phyloP scores from a whole-genome alignment of 2,888 invertebrate genomes.

The Drosophila vallismaia region DNA sequence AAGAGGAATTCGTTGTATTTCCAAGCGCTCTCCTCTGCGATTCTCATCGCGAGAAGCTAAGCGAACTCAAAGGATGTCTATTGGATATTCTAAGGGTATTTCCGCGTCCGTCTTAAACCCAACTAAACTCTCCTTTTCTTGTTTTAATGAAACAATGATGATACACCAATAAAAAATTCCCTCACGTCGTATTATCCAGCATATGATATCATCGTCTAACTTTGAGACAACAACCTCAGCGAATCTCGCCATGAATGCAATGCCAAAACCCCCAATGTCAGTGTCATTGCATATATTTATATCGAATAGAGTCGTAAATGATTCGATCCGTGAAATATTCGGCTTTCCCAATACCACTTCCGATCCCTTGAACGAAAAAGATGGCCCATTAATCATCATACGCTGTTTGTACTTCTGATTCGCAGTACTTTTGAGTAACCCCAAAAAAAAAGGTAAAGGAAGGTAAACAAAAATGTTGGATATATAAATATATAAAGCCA shows the following conservation, averaged over 20 bases:
- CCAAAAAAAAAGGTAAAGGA: neutral
- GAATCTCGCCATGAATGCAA: slow-evolving; percentile 28
- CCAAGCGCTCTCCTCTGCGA: no score
- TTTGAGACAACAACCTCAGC: slow-evolving; percentile 45
- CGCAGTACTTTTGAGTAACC: slow-evolving; percentile 18
- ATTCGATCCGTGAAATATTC: slow-evolving; percentile 8
- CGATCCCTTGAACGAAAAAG: slow-evolving; percentile 13
- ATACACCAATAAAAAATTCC: slow-evolving; percentile 71
- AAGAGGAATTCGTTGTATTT: no score
- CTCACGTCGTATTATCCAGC: slow-evolving; percentile 52
- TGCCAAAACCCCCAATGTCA: slow-evolving; percentile 44
- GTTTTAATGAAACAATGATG: slow-evolving; percentile 55
- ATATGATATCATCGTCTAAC: slow-evolving; percentile 69
- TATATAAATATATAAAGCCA: slow-evolving; percentile 12
- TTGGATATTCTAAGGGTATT: no score
- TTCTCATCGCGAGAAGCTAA: no score
- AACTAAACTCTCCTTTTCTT: neutral
- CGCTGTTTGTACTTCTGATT: slow-evolving; percentile 63
- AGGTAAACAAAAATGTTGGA: slow-evolving; percentile 1
- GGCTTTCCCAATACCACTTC: slow-evolving; percentile 7
- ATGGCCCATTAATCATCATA: slow-evolving; percentile 29
- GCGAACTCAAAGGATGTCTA: no score
- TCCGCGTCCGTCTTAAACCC: no score
- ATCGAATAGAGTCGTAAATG: slow-evolving; percentile 2
- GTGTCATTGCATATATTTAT: slow-evolving; percentile 23